phyloP scores from a whole-genome alignment of 2,113 vertebrate genomes.

The Ctenomys sociabilis region DNA sequence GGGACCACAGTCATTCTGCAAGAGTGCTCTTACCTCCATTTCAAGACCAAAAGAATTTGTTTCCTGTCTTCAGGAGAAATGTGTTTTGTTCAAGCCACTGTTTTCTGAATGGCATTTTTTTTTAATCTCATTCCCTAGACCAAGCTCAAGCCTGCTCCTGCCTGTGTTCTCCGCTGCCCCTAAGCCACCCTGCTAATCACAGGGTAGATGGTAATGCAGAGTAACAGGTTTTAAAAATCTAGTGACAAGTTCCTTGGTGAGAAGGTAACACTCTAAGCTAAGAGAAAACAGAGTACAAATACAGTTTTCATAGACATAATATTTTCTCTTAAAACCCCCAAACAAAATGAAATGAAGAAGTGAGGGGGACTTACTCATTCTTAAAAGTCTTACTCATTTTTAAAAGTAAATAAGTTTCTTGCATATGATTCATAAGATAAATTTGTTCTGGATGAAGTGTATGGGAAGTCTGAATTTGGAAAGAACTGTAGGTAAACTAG shows the following conservation, averaged over 20 bases:
- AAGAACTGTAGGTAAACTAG: neutral
- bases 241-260: constrained; percentile 7
- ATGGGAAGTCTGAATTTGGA: neutral
- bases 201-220: neutral
- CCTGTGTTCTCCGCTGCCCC: neutral
- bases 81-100: neutral
- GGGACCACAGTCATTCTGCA: constrained; percentile 1
- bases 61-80: constrained; percentile 4
- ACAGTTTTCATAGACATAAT: neutral
- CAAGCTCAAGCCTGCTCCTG: neutral
- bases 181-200: constrained; percentile 46
- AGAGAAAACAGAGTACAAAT: constrained; percentile 41
- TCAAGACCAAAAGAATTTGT: neutral
- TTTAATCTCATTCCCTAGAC: neutral
- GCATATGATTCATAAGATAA: neutral
- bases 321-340: neutral
- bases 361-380: neutral
- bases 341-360: constrained; percentile 43
- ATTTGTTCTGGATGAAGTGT: neutral
- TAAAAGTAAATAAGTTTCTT: constrained; percentile 17
- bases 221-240: neutral
- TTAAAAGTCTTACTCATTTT: constrained; percentile 6
- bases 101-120: constrained; percentile 39
- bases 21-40: neutral
- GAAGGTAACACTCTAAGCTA: constrained; percentile 31